Conservation (phyloP, 2,113 vertebrate species). For the Junco hyemalis region DNA sequence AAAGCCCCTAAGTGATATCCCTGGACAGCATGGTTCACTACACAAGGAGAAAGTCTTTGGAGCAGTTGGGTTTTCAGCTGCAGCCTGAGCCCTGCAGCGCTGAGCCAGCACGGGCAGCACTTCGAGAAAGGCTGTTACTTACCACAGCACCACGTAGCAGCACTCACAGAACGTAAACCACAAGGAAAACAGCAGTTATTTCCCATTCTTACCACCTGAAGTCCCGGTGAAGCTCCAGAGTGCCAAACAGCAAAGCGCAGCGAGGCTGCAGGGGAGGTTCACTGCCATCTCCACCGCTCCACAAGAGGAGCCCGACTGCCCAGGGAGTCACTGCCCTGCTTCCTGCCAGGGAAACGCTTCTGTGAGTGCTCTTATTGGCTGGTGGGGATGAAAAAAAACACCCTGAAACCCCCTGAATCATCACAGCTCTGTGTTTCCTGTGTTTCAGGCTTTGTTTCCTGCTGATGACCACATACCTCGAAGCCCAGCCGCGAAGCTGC, state of each 20-base stretch:
- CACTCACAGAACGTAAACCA: neutral
- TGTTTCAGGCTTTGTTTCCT: neutral
- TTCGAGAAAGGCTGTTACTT: neutral
- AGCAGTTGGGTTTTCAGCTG: neutral
- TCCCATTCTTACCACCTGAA: conserved; percentile 33
- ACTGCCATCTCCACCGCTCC: neutral
- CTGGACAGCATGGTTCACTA: neutral
- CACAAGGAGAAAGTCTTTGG: neutral
- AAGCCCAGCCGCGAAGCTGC: neutral
- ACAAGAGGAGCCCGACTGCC: neutral
- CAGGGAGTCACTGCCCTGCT: neutral
- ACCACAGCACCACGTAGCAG: neutral
- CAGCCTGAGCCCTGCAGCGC: neutral
- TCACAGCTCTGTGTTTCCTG: neutral
- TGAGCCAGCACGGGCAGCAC: neutral
- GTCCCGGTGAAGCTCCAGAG: neutral
- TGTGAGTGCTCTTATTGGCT: conserved; percentile 32
- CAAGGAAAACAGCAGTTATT: neutral
- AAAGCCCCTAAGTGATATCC: neutral
- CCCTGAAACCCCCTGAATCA: neutral
- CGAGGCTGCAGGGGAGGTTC: neutral
- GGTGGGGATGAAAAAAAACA: neutral
- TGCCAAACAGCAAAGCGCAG: neutral
- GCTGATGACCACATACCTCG: neutral
- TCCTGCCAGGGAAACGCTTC: neutral